Evolutionary conservation across 1,140 invertebrate species (phyloP).

Genomic region (Drosophila persimilis): DNA sequence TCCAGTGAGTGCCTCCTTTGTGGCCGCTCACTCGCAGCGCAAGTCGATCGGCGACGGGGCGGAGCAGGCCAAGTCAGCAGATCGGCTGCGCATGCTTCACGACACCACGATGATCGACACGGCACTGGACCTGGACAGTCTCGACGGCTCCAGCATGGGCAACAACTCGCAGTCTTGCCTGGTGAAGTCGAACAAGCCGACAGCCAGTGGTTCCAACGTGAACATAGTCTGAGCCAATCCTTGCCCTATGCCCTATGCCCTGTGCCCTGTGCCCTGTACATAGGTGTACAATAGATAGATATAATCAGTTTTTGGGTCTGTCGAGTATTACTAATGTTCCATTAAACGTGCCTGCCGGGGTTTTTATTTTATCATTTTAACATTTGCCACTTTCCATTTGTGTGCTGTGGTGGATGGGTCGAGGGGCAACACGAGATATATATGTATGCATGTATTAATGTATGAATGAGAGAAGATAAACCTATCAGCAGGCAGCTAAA

Average conservation of each 20-base stretch:
- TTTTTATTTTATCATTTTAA: slow-evolving; percentile 6
- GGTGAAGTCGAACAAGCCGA: slow-evolving; percentile 69
- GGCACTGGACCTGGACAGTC: slow-evolving; percentile 92
- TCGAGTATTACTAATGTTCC: slow-evolving; percentile 45
- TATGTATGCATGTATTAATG: neutral
- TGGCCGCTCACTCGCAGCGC: slow-evolving; percentile 46
- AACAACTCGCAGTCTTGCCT: slow-evolving; percentile 79
- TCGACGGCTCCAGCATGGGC: slow-evolving; percentile 84
- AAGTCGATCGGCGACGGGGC: slow-evolving; percentile 59
- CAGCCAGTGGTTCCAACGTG: slow-evolving; percentile 26
- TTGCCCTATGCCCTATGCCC: no score
- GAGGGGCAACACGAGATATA: slow-evolving; percentile 9
- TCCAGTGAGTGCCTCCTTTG: slow-evolving; percentile 77
- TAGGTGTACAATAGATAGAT: slow-evolving; percentile 59
- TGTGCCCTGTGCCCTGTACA: slow-evolving; percentile 15
- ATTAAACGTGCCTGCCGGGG: slow-evolving; percentile 2
- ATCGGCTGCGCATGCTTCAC: slow-evolving; percentile 88
- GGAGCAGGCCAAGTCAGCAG: slow-evolving; percentile 83
- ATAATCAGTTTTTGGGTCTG: slow-evolving; percentile 28
- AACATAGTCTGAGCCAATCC: slow-evolving; percentile 57
- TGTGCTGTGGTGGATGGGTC: slow-evolving; percentile 27
- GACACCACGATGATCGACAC: slow-evolving; percentile 94
- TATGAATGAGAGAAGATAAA: slow-evolving; percentile 16
- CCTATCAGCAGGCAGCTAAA: slow-evolving; percentile 73
- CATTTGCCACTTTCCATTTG: slow-evolving; percentile 8